phyloP scores from a whole-genome alignment of 2,113 vertebrate species.

The Pachyramphus minor region DNA sequence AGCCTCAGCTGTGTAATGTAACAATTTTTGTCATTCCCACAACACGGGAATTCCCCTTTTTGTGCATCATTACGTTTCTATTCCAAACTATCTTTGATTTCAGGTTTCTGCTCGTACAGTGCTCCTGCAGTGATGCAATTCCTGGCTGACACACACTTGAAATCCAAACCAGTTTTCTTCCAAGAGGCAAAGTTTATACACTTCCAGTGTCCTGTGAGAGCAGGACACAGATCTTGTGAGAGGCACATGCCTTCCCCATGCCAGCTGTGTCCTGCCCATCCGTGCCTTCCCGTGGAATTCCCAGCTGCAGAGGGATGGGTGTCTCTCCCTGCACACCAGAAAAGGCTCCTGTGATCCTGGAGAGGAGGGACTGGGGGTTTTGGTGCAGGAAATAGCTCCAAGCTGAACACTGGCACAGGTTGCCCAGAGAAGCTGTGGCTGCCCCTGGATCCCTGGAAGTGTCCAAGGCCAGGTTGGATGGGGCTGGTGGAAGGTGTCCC shows the following conservation, averaged over 20 bases:
- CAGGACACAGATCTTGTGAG: neutral
- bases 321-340: neutral
- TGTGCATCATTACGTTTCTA: rapidly evolving
- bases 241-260: rapidly evolving
- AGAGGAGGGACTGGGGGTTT: neutral
- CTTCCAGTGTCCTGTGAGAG: neutral
- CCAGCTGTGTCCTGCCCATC: neutral
- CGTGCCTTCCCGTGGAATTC: rapidly evolving
- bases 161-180: neutral
- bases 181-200: neutral
- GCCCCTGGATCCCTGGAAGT: neutral
- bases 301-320: neutral
- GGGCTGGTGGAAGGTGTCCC: neutral
- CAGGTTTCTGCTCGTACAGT: rapidly evolving
- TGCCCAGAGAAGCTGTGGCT: neutral
- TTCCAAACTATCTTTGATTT: neutral
- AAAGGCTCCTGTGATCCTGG: neutral
- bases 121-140: neutral
- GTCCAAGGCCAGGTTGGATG: rapidly evolving
- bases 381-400: neutral
- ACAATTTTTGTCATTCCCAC: neutral
- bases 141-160: neutral
- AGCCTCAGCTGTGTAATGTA: neutral
- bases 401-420: neutral
- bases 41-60: neutral